Conservation (phyloP, 2,797 vertebrate genomes). For the Bucorvus abyssinicus region DNA sequence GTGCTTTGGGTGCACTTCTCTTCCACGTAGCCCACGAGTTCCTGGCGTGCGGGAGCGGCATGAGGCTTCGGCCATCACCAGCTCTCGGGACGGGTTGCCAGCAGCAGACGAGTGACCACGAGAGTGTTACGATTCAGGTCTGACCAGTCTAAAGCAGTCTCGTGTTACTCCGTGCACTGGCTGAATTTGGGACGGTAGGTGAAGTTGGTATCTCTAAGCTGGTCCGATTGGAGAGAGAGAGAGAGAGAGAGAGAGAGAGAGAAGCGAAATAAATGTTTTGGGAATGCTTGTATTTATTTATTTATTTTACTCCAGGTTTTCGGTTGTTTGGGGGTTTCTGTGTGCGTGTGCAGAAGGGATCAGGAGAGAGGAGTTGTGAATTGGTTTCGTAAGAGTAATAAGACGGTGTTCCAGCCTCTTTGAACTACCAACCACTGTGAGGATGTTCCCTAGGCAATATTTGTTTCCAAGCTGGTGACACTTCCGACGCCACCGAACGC, state of each 20-base stretch:
- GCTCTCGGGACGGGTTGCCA: neutral
- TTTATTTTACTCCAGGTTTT: slow-evolving; percentile 57
- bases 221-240: neutral
- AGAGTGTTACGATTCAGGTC: slow-evolving; percentile 27
- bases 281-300: slow-evolving; percentile 73
- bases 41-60: neutral
- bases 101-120: neutral
- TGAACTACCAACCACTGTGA: slow-evolving; percentile 27
- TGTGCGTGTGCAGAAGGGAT: neutral
- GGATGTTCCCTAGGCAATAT: slow-evolving; percentile 51
- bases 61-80: slow-evolving; percentile 17
- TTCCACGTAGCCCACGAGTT: neutral
- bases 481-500: neutral
- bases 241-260: slow-evolving; percentile 17
- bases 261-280: slow-evolving; percentile 49
- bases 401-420: slow-evolving; percentile 19
- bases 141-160: neutral
- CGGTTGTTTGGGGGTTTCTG: neutral
- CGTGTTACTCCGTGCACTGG: neutral
- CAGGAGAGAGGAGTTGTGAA: neutral
- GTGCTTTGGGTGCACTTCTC: slow-evolving; percentile 25
- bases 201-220: slow-evolving; percentile 12
- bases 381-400: neutral
- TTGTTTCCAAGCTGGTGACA: neutral
- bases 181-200: slow-evolving; percentile 4